Percentiles rank a stretch among this genome's conserved stretches.
These are phyloP conservation scores for Camptogramma bilineatum DNA, from an alignment of 2,888 invertebrate genomes.

Conservation along the genomic window DNA sequence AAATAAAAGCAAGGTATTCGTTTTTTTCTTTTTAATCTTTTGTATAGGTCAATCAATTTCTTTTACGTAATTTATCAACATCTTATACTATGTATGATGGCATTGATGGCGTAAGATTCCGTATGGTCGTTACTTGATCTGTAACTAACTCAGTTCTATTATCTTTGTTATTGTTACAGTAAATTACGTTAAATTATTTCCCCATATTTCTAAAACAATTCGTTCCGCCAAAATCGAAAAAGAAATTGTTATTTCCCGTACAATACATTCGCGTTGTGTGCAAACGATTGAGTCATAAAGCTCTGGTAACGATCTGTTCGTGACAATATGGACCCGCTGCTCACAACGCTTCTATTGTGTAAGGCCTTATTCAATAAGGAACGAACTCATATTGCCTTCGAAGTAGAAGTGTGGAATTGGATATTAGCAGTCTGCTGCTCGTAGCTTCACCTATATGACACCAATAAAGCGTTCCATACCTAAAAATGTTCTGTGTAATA, in stretches of 20 bases:
- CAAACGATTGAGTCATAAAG: conserved; percentile 50
- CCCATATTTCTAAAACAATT: conserved; percentile 17
- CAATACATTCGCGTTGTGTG: conserved; percentile 36
- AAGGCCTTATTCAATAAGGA: not conserved
- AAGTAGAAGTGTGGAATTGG: too few species aligned
- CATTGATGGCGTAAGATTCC: not conserved
- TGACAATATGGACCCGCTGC: conserved; percentile 55
- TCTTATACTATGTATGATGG: not conserved
- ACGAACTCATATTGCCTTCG: not conserved
- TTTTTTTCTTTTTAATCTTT: too few species aligned
- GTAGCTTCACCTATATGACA: too few species aligned
- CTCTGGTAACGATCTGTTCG: conserved; percentile 52
- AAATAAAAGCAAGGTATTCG: too few species aligned
- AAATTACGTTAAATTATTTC: conserved; percentile 8
- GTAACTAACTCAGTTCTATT: not conserved
- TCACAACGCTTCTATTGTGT: conserved; percentile 15
- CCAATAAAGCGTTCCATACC: too few species aligned
- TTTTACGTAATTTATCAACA: too few species aligned
- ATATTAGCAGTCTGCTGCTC: too few species aligned
- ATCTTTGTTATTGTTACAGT: not conserved
- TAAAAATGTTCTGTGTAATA: too few species aligned
- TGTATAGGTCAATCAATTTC: too few species aligned
- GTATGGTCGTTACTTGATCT: not conserved
- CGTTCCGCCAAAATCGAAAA: conserved; percentile 28
- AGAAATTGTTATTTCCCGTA: conserved; percentile 38